A percentile compares a stretch with the other conserved stretches of the same genome.
These are phyloP conservation scores for Notolabrus celidotus DNA, from an alignment of 2,797 vertebrate species.

Conservation along the genomic window DNA sequence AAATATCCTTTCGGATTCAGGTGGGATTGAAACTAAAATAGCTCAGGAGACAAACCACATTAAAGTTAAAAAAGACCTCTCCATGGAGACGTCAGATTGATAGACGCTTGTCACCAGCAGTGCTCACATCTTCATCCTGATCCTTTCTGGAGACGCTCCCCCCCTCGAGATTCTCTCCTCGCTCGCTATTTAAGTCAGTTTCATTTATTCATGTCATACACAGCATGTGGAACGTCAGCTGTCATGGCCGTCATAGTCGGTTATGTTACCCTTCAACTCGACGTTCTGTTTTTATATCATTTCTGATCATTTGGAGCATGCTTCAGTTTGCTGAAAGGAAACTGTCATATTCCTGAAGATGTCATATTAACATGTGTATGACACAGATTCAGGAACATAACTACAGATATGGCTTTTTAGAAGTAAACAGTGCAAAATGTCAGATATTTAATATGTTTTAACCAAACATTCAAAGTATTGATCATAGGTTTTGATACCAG, in stretches of 20 bases:
- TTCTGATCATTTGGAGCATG: not conserved
- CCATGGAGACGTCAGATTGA: slow-evolving; percentile 28
- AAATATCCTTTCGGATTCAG: slow-evolving; percentile 9
- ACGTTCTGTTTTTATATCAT: not conserved
- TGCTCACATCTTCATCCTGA: slow-evolving; percentile 17
- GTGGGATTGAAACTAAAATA: not conserved
- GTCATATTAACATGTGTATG: not conserved
- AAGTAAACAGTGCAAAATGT: too few species aligned
- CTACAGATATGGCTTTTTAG: too few species aligned
- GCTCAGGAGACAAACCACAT: not conserved
- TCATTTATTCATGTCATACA: slow-evolving; percentile 28
- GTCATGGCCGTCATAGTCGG: not conserved
- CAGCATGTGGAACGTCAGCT: slow-evolving; percentile 7
- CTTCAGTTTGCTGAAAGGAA: not conserved
- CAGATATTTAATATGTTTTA: too few species aligned
- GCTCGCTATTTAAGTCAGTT: slow-evolving; percentile 9
- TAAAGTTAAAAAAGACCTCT: not conserved
- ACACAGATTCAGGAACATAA: not conserved
- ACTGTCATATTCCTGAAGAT: not conserved
- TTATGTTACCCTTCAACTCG: not conserved
- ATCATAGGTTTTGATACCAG: too few species aligned
- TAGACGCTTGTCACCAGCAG: not conserved
- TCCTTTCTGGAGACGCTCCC: slow-evolving; percentile 3
- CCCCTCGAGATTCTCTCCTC: slow-evolving; percentile 5
- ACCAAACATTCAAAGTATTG: too few species aligned